Conservation (phyloP, 2,888 invertebrate genomes). For the Oscheius sp. region DNA sequence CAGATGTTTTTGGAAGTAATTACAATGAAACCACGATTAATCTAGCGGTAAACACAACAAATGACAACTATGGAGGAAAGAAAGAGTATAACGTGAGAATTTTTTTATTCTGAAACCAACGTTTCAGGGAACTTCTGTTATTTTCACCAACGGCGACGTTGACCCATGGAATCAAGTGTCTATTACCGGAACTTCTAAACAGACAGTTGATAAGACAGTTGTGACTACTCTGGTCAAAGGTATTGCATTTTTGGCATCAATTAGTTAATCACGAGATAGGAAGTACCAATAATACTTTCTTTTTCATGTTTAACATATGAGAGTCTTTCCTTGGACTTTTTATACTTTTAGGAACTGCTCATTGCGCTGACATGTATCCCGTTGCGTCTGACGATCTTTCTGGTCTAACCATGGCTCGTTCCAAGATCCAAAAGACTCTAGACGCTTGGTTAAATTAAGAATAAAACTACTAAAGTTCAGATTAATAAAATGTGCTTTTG, state of each 20-base stretch:
- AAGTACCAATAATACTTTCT: not conserved
- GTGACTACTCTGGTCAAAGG: too few species aligned
- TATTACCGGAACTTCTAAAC: too few species aligned
- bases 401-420: not conserved
- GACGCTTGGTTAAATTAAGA: not conserved
- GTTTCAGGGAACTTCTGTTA: not conserved
- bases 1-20: slow-evolving; percentile 44
- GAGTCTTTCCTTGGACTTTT: too few species aligned
- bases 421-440: not conserved
- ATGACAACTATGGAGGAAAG: not conserved
- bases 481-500: too few species aligned
- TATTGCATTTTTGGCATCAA: too few species aligned
- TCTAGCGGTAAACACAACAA: not conserved
- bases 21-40: slow-evolving; percentile 26
- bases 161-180: not conserved
- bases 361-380: not conserved
- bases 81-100: not conserved
- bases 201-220: too few species aligned
- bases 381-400: not conserved
- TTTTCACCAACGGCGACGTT: not conserved
- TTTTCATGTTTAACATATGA: not conserved
- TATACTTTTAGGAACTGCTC: not conserved
- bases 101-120: not conserved
- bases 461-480: too few species aligned
- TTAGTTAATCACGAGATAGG: not conserved